Evolutionary conservation across 2,797 vertebrate species (phyloP).

Genomic region (Poecilia gillii): DNA sequence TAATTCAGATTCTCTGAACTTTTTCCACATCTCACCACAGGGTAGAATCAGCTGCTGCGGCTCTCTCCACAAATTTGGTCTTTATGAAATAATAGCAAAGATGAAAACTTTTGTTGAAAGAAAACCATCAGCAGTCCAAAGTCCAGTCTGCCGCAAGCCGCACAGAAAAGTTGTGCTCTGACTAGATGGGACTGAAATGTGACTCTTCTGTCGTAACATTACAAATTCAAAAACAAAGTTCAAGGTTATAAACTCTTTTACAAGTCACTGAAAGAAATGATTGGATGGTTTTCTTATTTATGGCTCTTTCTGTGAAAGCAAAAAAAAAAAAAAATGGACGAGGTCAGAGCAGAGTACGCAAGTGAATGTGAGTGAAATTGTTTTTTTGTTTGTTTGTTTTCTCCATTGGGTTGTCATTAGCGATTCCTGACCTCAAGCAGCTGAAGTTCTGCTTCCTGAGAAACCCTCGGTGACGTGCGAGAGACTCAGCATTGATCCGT

Average conservation of each 20-base stretch:
- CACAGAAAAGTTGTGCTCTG: background rate
- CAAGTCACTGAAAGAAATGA: background rate
- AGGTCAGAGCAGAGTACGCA: background rate
- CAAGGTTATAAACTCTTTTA: background rate
- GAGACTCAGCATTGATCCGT: constrained; percentile 4
- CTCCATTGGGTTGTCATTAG: background rate
- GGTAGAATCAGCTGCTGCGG: background rate
- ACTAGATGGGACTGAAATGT: background rate
- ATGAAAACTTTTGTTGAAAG: background rate
- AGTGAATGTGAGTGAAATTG: background rate
- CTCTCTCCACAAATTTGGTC: background rate
- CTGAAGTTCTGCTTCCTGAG: background rate
- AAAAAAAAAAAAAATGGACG: no score
- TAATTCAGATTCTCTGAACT: background rate
- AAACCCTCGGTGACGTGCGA: background rate
- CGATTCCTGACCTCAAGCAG: background rate
- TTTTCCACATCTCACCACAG: background rate
- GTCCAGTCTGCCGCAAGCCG: background rate
- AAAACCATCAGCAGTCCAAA: background rate
- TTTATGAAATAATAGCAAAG: background rate
- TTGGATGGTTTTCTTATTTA: background rate
- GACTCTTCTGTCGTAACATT: background rate
- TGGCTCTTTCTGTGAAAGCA: background rate
- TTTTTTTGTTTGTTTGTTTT: background rate
- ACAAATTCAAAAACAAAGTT: background rate